Base-by-base conservation (phyloP, 2,888 invertebrate genomes). In the Leistus spinibarbis region DNA sequence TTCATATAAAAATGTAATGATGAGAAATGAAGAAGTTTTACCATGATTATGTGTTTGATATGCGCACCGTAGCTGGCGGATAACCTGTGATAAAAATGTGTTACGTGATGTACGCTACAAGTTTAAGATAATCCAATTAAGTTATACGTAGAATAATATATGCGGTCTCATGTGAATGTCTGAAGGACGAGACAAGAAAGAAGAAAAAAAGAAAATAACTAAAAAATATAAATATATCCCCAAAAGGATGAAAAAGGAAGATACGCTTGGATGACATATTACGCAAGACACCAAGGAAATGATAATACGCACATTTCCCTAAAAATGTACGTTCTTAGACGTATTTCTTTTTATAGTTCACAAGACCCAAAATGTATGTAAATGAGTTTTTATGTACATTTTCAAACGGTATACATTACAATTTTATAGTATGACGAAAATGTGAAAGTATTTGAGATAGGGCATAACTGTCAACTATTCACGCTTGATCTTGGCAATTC, bases 81-180 rank as follows among this genome's bases (percentile, higher is more conserved):
- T 72, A 65, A 40, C 20, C 40, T 24, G 7, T 56, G 56, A 65
- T 40, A 66, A 60, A 72, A 64, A 72, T 72, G 72, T 57, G n/a
- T 56, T 71, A 64, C 71, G 10, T 54, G 13, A 20, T 71, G 63
- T 64, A 71, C 40, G 40, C n/a, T 64, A 20, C 54, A 20, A 7
- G 54, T 72, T 65, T 24, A 22, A 27, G 65, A 63, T 54, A 72
- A 72, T 72, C 72, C 66, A 72, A 72, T 72, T 72, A 72, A 56
- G 20, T 72, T 7, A 24, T 22, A 63, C 57, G 20, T 60, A 60
- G 40, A 40, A 40, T 10, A n/a, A n/a, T n/a, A n/a, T 5, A 54
- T 16, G 60, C 60, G 60, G 10, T 56, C 16, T 56, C 13, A 19
- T 19, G 17, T n/a, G 60, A 13, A 17, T 40, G 40, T 17, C 68